These are phyloP conservation scores for Scopus umbretta DNA, from an alignment of 2,113 vertebrate species.

Conservation along the genomic window DNA sequence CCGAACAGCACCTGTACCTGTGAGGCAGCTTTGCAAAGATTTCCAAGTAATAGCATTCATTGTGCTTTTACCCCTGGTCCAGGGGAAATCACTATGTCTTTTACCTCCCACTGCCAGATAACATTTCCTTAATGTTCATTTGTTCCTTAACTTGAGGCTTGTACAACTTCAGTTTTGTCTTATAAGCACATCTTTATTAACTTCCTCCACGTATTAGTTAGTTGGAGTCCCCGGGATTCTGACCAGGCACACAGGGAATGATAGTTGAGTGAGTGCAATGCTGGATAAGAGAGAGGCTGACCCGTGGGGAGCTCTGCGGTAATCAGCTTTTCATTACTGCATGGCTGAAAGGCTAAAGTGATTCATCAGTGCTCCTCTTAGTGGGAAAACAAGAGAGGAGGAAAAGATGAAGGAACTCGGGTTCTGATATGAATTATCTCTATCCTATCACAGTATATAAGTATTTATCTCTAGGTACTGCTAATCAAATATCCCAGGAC, in stretches of 20 bases:
- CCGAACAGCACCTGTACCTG: not conserved
- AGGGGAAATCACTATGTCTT: not conserved
- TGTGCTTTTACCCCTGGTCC: not conserved
- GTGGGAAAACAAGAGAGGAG: not conserved
- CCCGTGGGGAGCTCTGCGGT: not conserved
- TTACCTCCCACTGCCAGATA: not conserved
- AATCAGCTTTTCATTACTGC: constrained; percentile 5
- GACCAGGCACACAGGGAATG: not conserved
- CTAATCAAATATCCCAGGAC: not conserved
- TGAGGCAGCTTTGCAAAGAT: not conserved
- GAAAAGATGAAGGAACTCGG: not conserved
- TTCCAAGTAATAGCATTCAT: not conserved
- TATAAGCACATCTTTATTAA: not conserved
- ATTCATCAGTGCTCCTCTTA: not conserved
- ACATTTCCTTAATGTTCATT: not conserved
- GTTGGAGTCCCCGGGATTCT: not conserved
- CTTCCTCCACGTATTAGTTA: not conserved
- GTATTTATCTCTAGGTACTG: not conserved
- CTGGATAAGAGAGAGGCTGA: not conserved
- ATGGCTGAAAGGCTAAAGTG: not conserved
- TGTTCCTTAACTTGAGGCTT: not conserved
- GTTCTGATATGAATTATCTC: not conserved
- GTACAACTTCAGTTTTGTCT: not conserved
- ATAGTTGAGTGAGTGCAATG: not conserved
- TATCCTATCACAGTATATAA: not conserved